Evolutionary conservation across 2,113 vertebrate genomes (phyloP).

Genomic region (Psettodes erumei): DNA sequence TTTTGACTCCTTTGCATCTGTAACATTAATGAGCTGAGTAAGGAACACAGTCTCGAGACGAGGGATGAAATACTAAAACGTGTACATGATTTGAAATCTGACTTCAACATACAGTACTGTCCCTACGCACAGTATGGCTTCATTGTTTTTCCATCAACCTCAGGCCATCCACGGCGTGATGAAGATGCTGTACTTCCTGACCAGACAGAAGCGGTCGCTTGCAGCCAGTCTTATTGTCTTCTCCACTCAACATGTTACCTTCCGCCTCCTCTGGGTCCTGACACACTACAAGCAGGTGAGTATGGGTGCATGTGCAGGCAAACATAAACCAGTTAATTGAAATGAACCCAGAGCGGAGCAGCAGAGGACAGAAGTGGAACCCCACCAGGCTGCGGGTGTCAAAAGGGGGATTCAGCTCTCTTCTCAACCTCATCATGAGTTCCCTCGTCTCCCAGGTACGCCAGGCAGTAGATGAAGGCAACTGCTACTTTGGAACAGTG

Average conservation of each 20-base stretch:
- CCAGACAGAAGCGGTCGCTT: conserved; percentile 85
- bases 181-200: conserved; percentile 89
- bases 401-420: background rate
- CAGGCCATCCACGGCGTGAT: conserved; percentile 86
- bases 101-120: background rate
- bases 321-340: background rate
- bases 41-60: background rate
- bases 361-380: too few species aligned
- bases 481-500: conserved; percentile 95
- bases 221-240: conserved; percentile 88
- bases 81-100: background rate
- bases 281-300: conserved; percentile 87
- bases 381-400: too few species aligned
- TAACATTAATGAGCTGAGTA: background rate
- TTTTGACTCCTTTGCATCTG: background rate
- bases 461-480: conserved; percentile 85
- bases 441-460: conserved; percentile 78
- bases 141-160: conserved; percentile 22
- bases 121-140: background rate
- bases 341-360: background rate
- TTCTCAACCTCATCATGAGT: conserved; percentile 6
- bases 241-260: conserved; percentile 89
- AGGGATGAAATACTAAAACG: background rate
- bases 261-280: conserved; percentile 90
- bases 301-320: background rate